A percentile compares a stretch with the other conserved stretches of the same genome.
Evolutionary conservation across 2,888 invertebrate species (phyloP).

Genomic region (Ditula angustiorana): DNA sequence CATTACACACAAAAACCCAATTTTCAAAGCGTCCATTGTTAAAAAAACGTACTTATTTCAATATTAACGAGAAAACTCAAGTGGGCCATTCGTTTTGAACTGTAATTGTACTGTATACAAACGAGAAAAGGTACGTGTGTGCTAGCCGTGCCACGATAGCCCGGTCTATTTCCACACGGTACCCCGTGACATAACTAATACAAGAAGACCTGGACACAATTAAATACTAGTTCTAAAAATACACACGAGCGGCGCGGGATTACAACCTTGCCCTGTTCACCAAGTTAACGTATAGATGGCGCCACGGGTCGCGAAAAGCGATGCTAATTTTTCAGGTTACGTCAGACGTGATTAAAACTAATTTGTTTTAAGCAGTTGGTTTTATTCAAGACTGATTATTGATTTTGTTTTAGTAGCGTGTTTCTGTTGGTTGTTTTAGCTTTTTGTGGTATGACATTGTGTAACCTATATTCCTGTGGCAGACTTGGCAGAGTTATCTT

Average conservation of each 20-base stretch:
- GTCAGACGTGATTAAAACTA: background rate
- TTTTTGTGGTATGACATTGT: background rate
- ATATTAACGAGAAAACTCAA: too few relatives aligned
- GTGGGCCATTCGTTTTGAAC: too few relatives aligned
- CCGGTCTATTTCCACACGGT: constrained; percentile 31
- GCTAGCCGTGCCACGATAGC: background rate
- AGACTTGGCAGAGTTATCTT: constrained; percentile 58
- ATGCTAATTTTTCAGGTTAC: constrained; percentile 48
- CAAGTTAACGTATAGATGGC: constrained; percentile 78
- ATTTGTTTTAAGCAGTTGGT: too few relatives aligned
- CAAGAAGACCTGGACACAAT: constrained; percentile 43
- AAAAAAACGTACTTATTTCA: too few relatives aligned
- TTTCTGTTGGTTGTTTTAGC: background rate
- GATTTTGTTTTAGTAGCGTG: background rate
- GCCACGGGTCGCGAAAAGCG: constrained; percentile 56
- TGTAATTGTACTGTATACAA: too few relatives aligned
- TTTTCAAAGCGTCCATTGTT: too few relatives aligned
- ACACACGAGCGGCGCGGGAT: constrained; percentile 42
- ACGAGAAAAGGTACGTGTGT: background rate
- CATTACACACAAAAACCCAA: too few relatives aligned
- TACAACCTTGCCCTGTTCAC: constrained; percentile 54
- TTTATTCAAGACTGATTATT: background rate
- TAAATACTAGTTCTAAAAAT: constrained; percentile 50
- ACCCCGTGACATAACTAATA: constrained; percentile 20
- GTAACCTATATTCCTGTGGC: constrained; percentile 3